Evolutionary conservation across 2,888 invertebrate species (phyloP).

Genomic region (Empis stercorea): DNA sequence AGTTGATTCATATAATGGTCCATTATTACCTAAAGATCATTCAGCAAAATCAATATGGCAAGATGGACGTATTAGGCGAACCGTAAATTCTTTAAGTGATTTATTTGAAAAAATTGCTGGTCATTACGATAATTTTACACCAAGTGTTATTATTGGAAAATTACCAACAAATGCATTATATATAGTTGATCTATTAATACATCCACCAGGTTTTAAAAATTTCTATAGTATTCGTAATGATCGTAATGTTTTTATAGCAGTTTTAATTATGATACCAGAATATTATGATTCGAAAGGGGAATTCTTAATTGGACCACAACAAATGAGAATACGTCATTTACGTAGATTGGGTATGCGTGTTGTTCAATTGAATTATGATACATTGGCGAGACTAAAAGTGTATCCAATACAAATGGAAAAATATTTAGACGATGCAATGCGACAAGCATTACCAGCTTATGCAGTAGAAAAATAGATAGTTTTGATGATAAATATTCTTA

Average conservation of each 20-base stretch:
- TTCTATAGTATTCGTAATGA: slow-evolving; percentile 37
- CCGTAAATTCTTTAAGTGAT: slow-evolving; percentile 38
- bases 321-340: slow-evolving; percentile 49
- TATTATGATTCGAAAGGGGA: slow-evolving; percentile 47
- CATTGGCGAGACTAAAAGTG: slow-evolving; percentile 38
- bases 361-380: slow-evolving; percentile 43
- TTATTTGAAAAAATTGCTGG: slow-evolving; percentile 37
- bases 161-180: slow-evolving; percentile 46
- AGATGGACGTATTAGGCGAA: slow-evolving; percentile 42
- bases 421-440: slow-evolving; percentile 40
- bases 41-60: slow-evolving; percentile 39
- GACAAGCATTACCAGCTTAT: slow-evolving; percentile 21
- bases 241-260: slow-evolving; percentile 40
- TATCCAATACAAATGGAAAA: slow-evolving; percentile 38
- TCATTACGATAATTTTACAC: slow-evolving; percentile 38
- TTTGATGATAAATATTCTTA: neutral
- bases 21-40: slow-evolving; percentile 43
- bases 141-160: slow-evolving; percentile 40
- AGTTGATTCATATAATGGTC: slow-evolving; percentile 43
- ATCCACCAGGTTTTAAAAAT: slow-evolving; percentile 36
- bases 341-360: slow-evolving; percentile 49
- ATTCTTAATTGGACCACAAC: slow-evolving; percentile 47
- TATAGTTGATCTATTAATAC: slow-evolving; percentile 46
- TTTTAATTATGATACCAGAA: slow-evolving; percentile 51
- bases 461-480: neutral